phyloP scores from a whole-genome alignment of 2,797 vertebrate genomes.

The Sorex maritimensis region DNA sequence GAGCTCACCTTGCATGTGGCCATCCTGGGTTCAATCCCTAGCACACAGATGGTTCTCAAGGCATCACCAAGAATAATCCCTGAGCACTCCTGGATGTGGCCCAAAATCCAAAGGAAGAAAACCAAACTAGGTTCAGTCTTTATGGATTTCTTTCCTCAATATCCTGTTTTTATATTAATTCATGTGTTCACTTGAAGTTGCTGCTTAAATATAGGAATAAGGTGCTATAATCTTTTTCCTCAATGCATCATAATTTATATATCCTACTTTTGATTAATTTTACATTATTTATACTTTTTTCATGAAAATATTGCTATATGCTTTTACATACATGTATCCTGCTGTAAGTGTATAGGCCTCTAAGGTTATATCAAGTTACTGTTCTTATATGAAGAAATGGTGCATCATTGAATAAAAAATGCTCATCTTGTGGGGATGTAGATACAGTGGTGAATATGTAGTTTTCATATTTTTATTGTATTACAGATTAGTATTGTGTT shows the following conservation, averaged over 20 bases:
- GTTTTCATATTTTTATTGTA: background rate
- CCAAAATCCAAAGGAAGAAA: no score
- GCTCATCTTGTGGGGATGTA: background rate
- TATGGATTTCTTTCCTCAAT: background rate
- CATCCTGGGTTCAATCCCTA: no score
- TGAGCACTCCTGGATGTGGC: no score
- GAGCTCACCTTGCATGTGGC: no score
- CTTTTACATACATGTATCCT: background rate
- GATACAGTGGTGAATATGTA: background rate
- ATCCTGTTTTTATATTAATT: conserved; percentile 11
- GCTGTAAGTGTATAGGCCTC: background rate
- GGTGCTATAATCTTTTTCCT: background rate
- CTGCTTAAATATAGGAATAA: background rate
- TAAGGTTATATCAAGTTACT: background rate
- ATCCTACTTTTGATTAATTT: conserved; percentile 30
- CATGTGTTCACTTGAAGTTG: background rate
- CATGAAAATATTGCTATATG: background rate
- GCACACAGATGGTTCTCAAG: no score
- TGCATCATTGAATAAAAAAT: background rate
- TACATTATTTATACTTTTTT: conserved; percentile 16
- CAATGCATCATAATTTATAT: background rate
- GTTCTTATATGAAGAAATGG: background rate
- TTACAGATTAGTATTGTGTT: background rate
- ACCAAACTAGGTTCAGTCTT: background rate
- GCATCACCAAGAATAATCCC: no score